Conservation (phyloP, 2,888 invertebrate genomes). For the Phymatocera aterrima region DNA sequence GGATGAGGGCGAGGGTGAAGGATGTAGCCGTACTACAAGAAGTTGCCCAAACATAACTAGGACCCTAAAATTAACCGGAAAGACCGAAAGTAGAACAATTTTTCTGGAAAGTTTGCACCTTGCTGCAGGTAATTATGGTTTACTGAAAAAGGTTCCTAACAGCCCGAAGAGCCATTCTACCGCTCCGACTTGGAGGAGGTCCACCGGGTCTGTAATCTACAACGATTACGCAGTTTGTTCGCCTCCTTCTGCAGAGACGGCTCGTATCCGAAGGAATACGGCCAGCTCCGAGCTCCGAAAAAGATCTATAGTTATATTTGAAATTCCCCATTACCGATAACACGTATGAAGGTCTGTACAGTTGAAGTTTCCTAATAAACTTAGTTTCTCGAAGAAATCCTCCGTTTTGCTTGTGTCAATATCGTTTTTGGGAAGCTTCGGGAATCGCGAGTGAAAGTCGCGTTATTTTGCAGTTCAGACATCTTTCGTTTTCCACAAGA, state of each 20-base stretch:
- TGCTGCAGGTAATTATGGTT: constrained; percentile 64
- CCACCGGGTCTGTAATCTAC: constrained; percentile 65
- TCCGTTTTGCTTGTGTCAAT: too few relatives aligned
- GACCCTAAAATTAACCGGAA: constrained; percentile 60
- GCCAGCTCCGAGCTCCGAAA: background rate
- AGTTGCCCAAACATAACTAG: background rate
- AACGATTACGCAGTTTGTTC: constrained; percentile 61
- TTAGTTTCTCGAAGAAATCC: too few relatives aligned
- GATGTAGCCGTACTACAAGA: too few relatives aligned
- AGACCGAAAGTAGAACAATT: constrained; percentile 51
- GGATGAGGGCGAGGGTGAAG: too few relatives aligned
- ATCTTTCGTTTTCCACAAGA: too few relatives aligned
- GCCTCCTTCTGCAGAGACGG: constrained; percentile 21
- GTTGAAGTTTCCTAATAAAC: too few relatives aligned
- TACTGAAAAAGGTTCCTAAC: constrained; percentile 42
- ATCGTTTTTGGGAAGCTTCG: too few relatives aligned
- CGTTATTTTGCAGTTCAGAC: too few relatives aligned
- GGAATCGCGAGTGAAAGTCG: too few relatives aligned
- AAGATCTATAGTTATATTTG: background rate
- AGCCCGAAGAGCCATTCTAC: constrained; percentile 16
- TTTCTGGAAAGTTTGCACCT: constrained; percentile 70
- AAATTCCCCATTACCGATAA: too few relatives aligned
- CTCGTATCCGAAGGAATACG: background rate
- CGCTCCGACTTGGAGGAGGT: constrained; percentile 53
- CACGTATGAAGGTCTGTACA: too few relatives aligned